phyloP scores from a whole-genome alignment of 2,113 vertebrate species.

The Rhipidura dahli region DNA sequence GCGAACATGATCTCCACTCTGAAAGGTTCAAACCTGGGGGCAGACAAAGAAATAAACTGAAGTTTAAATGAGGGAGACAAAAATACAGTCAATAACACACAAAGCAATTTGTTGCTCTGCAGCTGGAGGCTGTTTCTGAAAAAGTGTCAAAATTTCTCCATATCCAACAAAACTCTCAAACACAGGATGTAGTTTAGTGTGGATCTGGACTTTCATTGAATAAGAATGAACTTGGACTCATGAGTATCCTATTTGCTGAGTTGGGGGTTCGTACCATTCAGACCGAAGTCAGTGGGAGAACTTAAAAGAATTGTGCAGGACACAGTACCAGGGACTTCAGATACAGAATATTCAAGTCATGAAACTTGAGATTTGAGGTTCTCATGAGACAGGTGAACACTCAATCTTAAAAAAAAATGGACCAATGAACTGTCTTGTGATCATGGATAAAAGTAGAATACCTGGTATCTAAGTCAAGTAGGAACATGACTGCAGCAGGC shows the following conservation, averaged over 20 bases:
- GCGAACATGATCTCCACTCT: background rate
- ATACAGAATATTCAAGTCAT: background rate
- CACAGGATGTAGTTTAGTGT: background rate
- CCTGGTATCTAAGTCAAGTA: background rate
- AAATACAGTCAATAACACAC: background rate
- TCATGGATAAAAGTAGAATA: background rate
- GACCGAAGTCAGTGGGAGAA: background rate
- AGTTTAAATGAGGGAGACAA: constrained; percentile 1
- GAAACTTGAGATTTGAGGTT: background rate
- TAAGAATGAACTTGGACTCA: background rate
- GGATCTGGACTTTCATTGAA: background rate
- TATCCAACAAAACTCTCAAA: background rate
- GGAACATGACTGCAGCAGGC: background rate
- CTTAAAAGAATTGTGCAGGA: background rate
- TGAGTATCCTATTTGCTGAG: background rate
- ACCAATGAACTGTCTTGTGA: background rate
- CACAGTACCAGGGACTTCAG: background rate
- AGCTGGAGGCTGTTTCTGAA: background rate
- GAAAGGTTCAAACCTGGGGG: constrained; percentile 10
- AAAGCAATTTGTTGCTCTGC: background rate
- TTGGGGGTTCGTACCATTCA: background rate
- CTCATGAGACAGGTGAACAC: background rate
- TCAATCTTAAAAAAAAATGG: background rate
- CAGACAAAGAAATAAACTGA: constrained; percentile 30
- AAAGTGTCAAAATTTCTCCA: background rate